Conservation (phyloP, 2,113 vertebrate genomes). For the Macquaria ambigua region DNA sequence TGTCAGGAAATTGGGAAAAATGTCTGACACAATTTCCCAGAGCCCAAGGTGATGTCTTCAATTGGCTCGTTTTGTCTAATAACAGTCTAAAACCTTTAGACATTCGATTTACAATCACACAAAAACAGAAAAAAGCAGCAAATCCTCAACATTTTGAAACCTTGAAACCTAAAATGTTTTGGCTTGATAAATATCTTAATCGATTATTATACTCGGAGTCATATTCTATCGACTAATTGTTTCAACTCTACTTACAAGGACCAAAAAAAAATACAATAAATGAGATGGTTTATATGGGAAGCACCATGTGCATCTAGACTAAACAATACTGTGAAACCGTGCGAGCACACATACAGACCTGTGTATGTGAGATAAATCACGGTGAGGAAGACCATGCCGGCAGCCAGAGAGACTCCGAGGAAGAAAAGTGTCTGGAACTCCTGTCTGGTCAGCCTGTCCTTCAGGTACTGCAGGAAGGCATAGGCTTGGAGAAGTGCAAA, state of each 20-base stretch:
- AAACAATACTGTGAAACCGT: background rate
- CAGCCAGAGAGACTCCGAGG: slow-evolving; percentile 92
- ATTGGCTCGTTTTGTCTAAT: background rate
- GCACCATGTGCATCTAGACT: background rate
- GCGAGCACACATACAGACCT: slow-evolving; percentile 83
- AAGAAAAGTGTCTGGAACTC: slow-evolving; percentile 97
- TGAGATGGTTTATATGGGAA: background rate
- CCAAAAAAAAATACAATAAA: background rate
- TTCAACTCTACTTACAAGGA: background rate
- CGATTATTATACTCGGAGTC: background rate
- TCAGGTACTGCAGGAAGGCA: slow-evolving; percentile 94
- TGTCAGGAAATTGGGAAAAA: background rate
- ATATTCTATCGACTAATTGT: background rate
- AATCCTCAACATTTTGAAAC: background rate
- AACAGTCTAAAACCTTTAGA: background rate
- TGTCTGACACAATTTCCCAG: background rate
- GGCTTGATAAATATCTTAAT: too few relatives aligned
- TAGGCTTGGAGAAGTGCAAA: slow-evolving; percentile 96
- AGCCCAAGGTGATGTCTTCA: background rate
- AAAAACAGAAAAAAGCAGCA: background rate
- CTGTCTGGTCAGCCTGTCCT: slow-evolving; percentile 94
- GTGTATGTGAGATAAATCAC: slow-evolving; percentile 98
- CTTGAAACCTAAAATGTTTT: background rate
- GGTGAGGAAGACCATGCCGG: slow-evolving; percentile 92
- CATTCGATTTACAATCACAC: background rate